Base-by-base conservation (phyloP, 2,113 vertebrate genomes). In the Athene noctua region DNA sequence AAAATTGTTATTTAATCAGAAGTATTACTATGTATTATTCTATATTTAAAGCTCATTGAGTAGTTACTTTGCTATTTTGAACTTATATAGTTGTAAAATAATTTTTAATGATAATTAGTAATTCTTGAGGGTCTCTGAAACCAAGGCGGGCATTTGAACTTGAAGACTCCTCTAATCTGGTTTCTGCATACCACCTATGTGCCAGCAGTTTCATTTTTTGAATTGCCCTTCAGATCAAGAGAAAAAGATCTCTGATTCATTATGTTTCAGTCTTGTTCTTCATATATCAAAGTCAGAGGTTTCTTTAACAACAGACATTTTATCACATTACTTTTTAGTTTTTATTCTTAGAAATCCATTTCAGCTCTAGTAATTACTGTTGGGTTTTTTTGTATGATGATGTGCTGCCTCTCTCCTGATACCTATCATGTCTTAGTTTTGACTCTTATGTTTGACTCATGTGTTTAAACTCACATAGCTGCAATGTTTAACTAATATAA, bases 1-100 rank as follows among this genome's bases (percentile, higher is more conserved):
- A 89, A 90, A 96, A 85, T 58, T n/a, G 52, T 87, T 87, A 72
- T 85, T 92, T 89, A 92, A 89, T 95, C 70, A 75, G 77, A 94
- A 67, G 19, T 84, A 88, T 94, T 93, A 81, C 42, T 73, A 73
- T 82, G 44, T 81, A 86, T 91, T 87, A 94, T 66, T 80, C 80
- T 74, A 90, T 81, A 79, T 87, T 75, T 89, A 94, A 55, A 94
- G 7, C 8, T 94, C 34, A 42, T 65, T 54, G 65, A 54, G 13
- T 72, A 74, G 70, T 90, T 88, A 36, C 25, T 73, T 70, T 42
- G 17, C 32, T 85, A 12, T 87, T 94, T 91, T 57, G 44, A 74
- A 90, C 13, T 79, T n/a, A 34, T 0, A 29, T 27, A 34, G 29
- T 44, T 86, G 46, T n/a, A 91, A 83, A 94, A 67, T n/a, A 67